A percentile compares a stretch with the other conserved stretches of the same genome.
Conservation (phyloP, 1,140 invertebrate genomes). For the Bursaphelenchus mucronatus region DNA sequence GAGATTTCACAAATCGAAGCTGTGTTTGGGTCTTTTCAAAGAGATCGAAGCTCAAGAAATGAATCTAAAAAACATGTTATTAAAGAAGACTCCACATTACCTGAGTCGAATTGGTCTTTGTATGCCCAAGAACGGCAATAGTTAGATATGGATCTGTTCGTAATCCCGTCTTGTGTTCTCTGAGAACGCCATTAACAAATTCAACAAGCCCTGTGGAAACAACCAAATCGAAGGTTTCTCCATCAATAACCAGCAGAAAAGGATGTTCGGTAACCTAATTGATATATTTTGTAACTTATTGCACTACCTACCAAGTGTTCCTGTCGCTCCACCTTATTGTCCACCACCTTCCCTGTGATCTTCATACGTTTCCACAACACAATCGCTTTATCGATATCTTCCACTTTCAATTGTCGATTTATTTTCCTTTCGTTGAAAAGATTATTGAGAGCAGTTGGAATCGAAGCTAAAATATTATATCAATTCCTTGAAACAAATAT, state of each 20-base stretch:
- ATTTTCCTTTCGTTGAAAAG: slow-evolving; percentile 26
- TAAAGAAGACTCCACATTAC: background rate
- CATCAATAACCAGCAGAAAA: slow-evolving; percentile 40
- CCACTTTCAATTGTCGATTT: slow-evolving; percentile 22
- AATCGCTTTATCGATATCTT: slow-evolving; percentile 12
- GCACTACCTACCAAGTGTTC: slow-evolving; percentile 17
- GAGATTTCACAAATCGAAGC: slow-evolving; percentile 35
- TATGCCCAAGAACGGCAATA: slow-evolving; percentile 31
- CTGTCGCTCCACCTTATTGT: slow-evolving; percentile 19
- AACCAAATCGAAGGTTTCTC: slow-evolving; percentile 34
- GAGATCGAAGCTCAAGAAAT: slow-evolving; percentile 25
- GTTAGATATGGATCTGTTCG: slow-evolving; percentile 28
- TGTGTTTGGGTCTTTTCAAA: slow-evolving; percentile 43
- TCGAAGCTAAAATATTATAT: slow-evolving; percentile 3
- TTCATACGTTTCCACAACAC: slow-evolving; percentile 28
- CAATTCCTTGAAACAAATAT: slow-evolving; percentile 4
- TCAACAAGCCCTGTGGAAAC: slow-evolving; percentile 18
- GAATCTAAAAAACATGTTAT: slow-evolving; percentile 38
- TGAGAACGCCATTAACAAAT: slow-evolving; percentile 17
- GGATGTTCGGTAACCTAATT: slow-evolving; percentile 31
- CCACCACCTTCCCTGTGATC: slow-evolving; percentile 18
- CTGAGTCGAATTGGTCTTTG: slow-evolving; percentile 1
- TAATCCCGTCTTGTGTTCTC: slow-evolving; percentile 1
- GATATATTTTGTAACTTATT: slow-evolving; percentile 12
- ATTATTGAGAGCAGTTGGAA: slow-evolving; percentile 8